phyloP scores from a whole-genome alignment of 2,888 invertebrate species.

The Agrochola lychnidis region DNA sequence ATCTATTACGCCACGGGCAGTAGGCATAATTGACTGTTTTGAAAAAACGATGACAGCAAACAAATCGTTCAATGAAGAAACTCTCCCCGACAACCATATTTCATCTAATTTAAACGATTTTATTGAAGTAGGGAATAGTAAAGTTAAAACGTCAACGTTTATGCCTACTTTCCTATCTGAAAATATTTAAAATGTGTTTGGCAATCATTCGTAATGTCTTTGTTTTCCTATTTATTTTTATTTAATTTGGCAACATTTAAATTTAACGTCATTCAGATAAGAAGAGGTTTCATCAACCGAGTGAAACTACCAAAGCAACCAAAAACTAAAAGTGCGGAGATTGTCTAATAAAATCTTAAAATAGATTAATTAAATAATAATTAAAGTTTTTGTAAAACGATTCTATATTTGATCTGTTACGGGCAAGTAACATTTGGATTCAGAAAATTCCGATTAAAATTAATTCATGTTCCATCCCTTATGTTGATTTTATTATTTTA shows the following conservation, averaged over 20 bases:
- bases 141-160: neutral
- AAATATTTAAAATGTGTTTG: conserved; percentile 29
- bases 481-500: neutral
- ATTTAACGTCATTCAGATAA: conserved; percentile 37
- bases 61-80: neutral
- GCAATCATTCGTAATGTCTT: conserved; percentile 47
- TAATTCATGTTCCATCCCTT: neutral
- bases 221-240: conserved; percentile 45
- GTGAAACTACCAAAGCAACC: neutral
- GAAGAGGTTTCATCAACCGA: neutral
- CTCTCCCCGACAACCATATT: neutral
- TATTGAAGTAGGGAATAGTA: neutral
- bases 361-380: neutral
- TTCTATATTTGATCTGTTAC: neutral
- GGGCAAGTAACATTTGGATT: neutral
- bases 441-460: neutral
- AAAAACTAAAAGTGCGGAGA: neutral
- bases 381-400: neutral
- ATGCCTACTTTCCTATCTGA: conserved; percentile 49
- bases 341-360: too few relatives aligned
- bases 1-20: neutral
- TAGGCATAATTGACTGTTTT: neutral
- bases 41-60: neutral
- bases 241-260: conserved; percentile 58
- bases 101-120: too few relatives aligned